These are phyloP conservation scores for Diplodus puntazzo DNA, from an alignment of 2,797 vertebrate genomes.

Conservation along the genomic window DNA sequence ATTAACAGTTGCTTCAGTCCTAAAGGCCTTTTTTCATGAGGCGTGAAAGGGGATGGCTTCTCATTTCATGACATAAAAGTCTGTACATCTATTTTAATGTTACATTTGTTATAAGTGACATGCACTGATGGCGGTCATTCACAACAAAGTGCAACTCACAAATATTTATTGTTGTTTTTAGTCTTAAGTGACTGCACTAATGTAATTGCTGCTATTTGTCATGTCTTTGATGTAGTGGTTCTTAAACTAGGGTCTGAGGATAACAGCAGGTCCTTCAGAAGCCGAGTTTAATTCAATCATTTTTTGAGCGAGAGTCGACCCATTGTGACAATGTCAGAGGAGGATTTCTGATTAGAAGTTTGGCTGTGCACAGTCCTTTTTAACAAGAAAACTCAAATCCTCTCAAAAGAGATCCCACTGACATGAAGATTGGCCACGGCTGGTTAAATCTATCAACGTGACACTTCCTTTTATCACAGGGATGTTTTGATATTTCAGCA, in stretches of 20 bases:
- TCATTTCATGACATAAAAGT: constrained; percentile 33
- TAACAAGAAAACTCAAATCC: constrained; percentile 47
- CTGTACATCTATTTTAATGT: constrained; percentile 36
- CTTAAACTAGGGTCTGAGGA: constrained; percentile 31
- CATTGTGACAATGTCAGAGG: constrained; percentile 26
- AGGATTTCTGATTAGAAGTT: constrained; percentile 40
- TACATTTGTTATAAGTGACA: constrained; percentile 33
- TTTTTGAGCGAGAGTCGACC: constrained; percentile 25
- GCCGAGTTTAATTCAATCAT: constrained; percentile 41
- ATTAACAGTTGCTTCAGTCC: constrained; percentile 45
- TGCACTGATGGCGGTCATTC: constrained; percentile 21
- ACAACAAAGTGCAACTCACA: constrained; percentile 11
- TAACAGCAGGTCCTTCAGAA: constrained; percentile 25
- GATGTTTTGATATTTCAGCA: constrained; percentile 49
- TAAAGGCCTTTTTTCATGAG: constrained; percentile 58
- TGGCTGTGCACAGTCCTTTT: constrained; percentile 23
- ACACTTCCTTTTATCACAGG: constrained; percentile 20
- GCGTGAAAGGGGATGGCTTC: constrained; percentile 43
- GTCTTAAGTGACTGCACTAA: constrained; percentile 14
- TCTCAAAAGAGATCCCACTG: constrained; percentile 38
- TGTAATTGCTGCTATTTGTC: constrained; percentile 40
- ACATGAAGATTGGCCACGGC: constrained; percentile 38
- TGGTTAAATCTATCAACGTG: constrained; percentile 37
- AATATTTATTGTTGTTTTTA: constrained; percentile 43
- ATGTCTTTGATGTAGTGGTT: constrained; percentile 22